These are phyloP conservation scores for Chanos chanos DNA, from an alignment of 2,797 vertebrate species.

Conservation along the genomic window DNA sequence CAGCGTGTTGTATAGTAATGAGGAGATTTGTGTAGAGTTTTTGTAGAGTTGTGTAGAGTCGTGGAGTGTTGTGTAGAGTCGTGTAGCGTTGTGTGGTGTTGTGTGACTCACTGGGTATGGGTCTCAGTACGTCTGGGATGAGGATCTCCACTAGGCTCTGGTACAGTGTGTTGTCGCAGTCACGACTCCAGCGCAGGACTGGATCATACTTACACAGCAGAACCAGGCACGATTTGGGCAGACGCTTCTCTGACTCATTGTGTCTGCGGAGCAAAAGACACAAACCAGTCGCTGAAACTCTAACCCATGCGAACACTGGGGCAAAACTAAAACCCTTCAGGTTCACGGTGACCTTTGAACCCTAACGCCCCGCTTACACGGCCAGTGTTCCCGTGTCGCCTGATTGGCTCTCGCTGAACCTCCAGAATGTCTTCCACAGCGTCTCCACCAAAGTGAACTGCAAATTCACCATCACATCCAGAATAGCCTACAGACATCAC, in stretches of 20 bases:
- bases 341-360: neutral
- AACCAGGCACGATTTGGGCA: constrained; percentile 87
- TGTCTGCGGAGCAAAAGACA: constrained; percentile 66
- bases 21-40: too few species aligned
- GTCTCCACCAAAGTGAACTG: constrained; percentile 94
- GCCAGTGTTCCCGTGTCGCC: constrained; percentile 74
- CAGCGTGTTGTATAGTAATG: too few species aligned
- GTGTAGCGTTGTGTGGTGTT: neutral
- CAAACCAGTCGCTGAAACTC: too few species aligned
- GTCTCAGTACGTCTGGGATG: constrained; percentile 90
- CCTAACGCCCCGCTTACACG: constrained; percentile 82
- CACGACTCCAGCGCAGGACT: constrained; percentile 86
- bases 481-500: constrained; percentile 83
- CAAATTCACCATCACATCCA: constrained; percentile 93
- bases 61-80: neutral
- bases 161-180: constrained; percentile 91
- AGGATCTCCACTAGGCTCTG: constrained; percentile 93
- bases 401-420: constrained; percentile 82
- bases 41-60: neutral
- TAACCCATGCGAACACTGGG: too few species aligned
- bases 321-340: too few species aligned
- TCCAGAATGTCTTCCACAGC: constrained; percentile 94
- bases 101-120: constrained; percentile 85
- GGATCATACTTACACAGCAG: constrained; percentile 89
- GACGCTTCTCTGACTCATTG: constrained; percentile 90